Base-by-base conservation (phyloP, 2,113 vertebrate genomes). In the Murina feae region DNA sequence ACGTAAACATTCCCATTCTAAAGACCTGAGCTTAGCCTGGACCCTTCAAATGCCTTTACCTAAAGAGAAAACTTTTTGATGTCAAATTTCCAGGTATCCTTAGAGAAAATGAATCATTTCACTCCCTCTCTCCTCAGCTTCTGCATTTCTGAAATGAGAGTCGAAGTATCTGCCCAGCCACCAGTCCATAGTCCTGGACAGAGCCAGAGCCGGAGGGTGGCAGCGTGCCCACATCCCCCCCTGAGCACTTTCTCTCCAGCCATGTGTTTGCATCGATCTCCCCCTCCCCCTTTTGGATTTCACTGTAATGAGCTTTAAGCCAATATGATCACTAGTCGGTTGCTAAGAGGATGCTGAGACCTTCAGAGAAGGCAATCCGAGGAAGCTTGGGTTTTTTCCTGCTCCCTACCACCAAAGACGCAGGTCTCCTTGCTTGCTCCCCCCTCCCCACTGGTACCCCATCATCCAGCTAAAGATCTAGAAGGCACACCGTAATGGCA, bases 21-120 rank as follows among this genome's bases (percentile, higher is more conserved):
- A 86, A 92, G 35, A 86, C 14, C 37, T n/a, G n/a, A 53, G 21
- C 66, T 79, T 75, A 39, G 39, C 83, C 44, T 78, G 47, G 16
- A 16, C 37, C 55, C 66, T 51, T 91, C 55, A 90, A 78, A 37
- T 76, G 44, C 30, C 81, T 89, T 87, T 76, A 84, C 28, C 42
- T 79, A 68, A 75, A 81, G 71, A 68, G 39, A 86, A 79, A 83
- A 55, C 23, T 12, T 60, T 42, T 10, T 60, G 72, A 25, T 44
- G 58, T 91, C 32, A 74, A 47, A 35, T 93, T 55, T 63, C 60
- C 30, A 65, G 51, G 39, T 51, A 28, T 88, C 55, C 69, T 66
- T 37, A 58, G 44, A 39, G 18, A 47, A 90, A 55, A 76, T 11
- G 18, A 90, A 86, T 55, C 65, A 37, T 21, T 21, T 42, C 32